Evolutionary conservation across 2,888 invertebrate species (phyloP).

Genomic region (Pseudococcus longispinus): DNA sequence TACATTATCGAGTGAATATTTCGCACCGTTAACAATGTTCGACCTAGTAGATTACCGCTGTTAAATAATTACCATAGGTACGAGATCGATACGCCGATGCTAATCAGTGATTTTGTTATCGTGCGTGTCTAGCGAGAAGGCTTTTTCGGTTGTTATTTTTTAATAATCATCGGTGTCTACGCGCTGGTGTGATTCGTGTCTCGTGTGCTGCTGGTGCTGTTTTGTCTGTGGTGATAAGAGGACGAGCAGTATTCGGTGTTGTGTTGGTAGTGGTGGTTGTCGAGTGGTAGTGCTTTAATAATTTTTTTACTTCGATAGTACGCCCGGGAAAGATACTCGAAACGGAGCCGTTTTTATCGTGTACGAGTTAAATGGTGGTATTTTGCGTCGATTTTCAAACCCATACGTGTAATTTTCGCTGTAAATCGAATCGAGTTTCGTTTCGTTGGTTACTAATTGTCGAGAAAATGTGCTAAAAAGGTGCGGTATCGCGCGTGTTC

Average conservation of each 20-base stretch:
- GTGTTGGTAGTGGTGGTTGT: background rate
- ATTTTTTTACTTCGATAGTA: background rate
- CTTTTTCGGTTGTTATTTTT: background rate
- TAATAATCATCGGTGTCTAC: background rate
- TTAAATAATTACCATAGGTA: background rate
- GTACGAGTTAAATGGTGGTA: too few relatives aligned
- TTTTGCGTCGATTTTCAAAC: too few relatives aligned
- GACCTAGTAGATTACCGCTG: background rate
- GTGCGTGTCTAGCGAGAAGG: background rate
- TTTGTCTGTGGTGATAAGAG: background rate
- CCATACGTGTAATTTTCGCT: too few relatives aligned
- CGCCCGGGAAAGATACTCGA: too few relatives aligned
- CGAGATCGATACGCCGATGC: slow-evolving; percentile 24
- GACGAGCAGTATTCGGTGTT: background rate
- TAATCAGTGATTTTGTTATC: slow-evolving; percentile 27
- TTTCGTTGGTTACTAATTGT: background rate
- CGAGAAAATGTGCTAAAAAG: background rate
- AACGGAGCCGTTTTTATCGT: too few relatives aligned
- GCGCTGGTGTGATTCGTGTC: background rate
- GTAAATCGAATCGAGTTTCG: too few relatives aligned
- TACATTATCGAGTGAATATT: background rate
- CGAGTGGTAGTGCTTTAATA: background rate
- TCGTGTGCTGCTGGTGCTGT: background rate
- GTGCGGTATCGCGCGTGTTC: background rate
- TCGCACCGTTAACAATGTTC: background rate